Evolutionary conservation across 2,797 vertebrate species (phyloP).

Genomic region (Gouania willdenowi): DNA sequence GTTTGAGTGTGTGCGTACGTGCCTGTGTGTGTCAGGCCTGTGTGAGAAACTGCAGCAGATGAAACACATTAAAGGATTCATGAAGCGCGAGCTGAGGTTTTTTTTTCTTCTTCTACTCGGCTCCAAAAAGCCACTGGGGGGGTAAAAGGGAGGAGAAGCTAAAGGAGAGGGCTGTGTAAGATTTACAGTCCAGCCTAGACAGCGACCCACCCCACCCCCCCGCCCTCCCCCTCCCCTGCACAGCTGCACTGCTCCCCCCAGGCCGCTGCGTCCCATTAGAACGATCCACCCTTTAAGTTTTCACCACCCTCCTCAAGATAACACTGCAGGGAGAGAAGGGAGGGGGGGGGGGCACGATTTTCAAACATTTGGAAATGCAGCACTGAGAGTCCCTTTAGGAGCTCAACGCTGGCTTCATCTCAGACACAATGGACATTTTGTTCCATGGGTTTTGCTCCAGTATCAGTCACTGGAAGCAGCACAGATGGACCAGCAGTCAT

Average conservation of each 20-base stretch:
- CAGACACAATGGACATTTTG: constrained; percentile 59
- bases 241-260: constrained; percentile 66
- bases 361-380: constrained; percentile 63
- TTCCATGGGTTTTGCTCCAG: constrained; percentile 36
- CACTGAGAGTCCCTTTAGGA: constrained; percentile 38
- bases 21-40: not conserved
- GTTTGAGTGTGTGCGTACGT: constrained; percentile 2
- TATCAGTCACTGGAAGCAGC: constrained; percentile 43
- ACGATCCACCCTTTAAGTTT: constrained; percentile 68
- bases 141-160: constrained; percentile 25
- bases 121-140: constrained; percentile 43
- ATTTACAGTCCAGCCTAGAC: constrained; percentile 65
- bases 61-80: constrained; percentile 71
- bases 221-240: constrained; percentile 62
- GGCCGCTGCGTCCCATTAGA: constrained; percentile 60
- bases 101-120: constrained; percentile 50
- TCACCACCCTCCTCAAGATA: constrained; percentile 69
- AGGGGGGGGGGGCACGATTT: constrained; percentile 35
- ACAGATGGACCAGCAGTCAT: constrained; percentile 34
- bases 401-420: constrained; percentile 47
- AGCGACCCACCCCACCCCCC: constrained; percentile 44
- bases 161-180: constrained; percentile 28
- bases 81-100: constrained; percentile 66
- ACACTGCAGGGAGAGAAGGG: constrained; percentile 39
- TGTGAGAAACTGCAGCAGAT: constrained; percentile 61